Base-by-base conservation (phyloP, 2,888 invertebrate genomes). In the Nemapogon koenigi region DNA sequence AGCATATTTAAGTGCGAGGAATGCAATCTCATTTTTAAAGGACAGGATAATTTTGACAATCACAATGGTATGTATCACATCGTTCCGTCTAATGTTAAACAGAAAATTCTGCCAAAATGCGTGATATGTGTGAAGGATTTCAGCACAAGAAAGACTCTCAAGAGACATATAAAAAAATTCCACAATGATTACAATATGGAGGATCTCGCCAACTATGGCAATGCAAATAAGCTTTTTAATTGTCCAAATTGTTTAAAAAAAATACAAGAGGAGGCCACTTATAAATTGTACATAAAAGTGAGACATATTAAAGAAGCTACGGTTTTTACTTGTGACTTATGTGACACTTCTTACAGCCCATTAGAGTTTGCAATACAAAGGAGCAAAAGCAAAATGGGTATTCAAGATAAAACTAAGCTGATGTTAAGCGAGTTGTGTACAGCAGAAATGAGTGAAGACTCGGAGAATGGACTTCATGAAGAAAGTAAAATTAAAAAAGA, bases 81-180 rank as follows among this genome's bases (percentile, higher is more conserved):
- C 0, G 25, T 55, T 3, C 42, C 54, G 0, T 44, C 47, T 3
- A 49, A 43, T 2, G 35, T 52, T 0, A 58, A 52, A 15, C 55
- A 58, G 18, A 68, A 66, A 29, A 30, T 49, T 0, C 17, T 61
- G 1, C 73, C 73, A 0, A 46, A 62, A 3, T 75, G 73, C 27
- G 57, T 71, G 2, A 49, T 73, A 0, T 75, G 73, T 16, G 59
- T 57, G 39, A 75, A 73, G 41, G 66, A 73, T 31, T 75, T 75
- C n/a, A 71, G 73, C 33, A 62, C 71, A 0, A 46, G 63, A 0
- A 73, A 73, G 42, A 71, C 73, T 0, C 26, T 75, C 6, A 69
- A 65, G 31, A 52, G 72, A 0, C 73, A 75, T 29, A 68, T 73
- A 0, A 69, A 66, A 41, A 71, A 64, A 27, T 75, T 75, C 35